These are phyloP conservation scores for Agrypnus murinus DNA, from an alignment of 2,888 invertebrate genomes.

Conservation along the genomic window DNA sequence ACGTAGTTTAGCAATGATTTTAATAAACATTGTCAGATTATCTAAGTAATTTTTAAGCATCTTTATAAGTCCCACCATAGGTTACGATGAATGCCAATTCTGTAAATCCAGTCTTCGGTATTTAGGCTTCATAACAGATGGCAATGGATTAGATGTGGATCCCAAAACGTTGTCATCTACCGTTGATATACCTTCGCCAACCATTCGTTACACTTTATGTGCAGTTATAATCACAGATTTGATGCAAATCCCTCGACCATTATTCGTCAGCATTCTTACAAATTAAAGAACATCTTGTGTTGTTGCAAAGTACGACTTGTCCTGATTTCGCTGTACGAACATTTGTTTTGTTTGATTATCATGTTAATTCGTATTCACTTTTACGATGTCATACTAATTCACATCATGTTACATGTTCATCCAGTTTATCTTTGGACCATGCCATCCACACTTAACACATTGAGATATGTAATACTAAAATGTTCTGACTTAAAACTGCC, in stretches of 20 bases:
- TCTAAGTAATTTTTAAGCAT: neutral
- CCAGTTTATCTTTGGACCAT: too few species aligned
- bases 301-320: conserved; percentile 49
- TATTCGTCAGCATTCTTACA: conserved; percentile 51
- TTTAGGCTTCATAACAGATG: conserved; percentile 58
- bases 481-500: too few species aligned
- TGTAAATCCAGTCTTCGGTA: conserved; percentile 37
- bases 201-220: conserved; percentile 57
- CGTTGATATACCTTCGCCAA: conserved; percentile 58
- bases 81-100: conserved; percentile 21
- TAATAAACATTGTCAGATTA: conserved; percentile 32
- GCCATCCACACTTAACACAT: too few species aligned
- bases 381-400: too few species aligned
- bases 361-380: too few species aligned
- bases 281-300: conserved; percentile 50
- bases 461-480: too few species aligned
- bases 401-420: too few species aligned
- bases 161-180: conserved; percentile 58
- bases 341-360: too few species aligned
- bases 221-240: conserved; percentile 59
- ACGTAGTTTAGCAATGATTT: too few species aligned
- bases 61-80: neutral
- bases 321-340: too few species aligned
- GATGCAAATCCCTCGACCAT: conserved; percentile 59
- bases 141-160: conserved; percentile 55